Percentiles rank a stretch among this genome's conserved stretches.
Evolutionary conservation across 2,113 vertebrate genomes (phyloP).

Genomic region (Ornithorhynchus anatinus): DNA sequence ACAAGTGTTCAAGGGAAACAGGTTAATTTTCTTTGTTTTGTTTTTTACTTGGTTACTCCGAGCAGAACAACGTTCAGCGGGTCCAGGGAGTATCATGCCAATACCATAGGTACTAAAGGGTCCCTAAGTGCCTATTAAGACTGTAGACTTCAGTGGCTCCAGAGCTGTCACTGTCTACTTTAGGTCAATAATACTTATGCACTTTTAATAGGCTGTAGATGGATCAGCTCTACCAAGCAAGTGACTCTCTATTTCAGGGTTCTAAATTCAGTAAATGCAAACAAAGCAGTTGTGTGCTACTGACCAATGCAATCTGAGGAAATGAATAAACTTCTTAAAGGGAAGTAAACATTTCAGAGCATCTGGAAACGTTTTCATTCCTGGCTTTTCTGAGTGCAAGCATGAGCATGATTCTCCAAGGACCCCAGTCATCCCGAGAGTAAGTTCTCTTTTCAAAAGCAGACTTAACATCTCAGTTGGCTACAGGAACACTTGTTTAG

Average conservation of each 20-base stretch:
- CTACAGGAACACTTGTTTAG: too few relatives aligned
- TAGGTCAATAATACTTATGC: slow-evolving; percentile 36
- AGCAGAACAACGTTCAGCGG: neutral
- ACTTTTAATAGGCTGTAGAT: slow-evolving; percentile 23
- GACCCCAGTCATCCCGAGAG: too few relatives aligned
- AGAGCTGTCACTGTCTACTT: slow-evolving; percentile 20
- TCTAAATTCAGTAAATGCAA: slow-evolving; percentile 26
- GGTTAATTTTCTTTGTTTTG: too few relatives aligned
- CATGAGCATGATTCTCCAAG: too few relatives aligned
- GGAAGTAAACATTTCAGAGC: too few relatives aligned
- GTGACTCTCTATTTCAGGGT: slow-evolving; percentile 26
- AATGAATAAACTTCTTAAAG: slow-evolving; percentile 22
- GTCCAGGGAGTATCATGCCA: neutral
- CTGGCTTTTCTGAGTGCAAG: too few relatives aligned
- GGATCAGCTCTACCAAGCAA: neutral
- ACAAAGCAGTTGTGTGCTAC: slow-evolving; percentile 32
- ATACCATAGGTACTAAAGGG: slow-evolving; percentile 12
- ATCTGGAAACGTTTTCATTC: too few relatives aligned
- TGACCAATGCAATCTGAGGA: slow-evolving; percentile 23
- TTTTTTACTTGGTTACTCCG: too few relatives aligned
- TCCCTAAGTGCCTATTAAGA: slow-evolving; percentile 11
- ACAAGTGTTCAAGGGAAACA: too few relatives aligned
- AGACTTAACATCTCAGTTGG: too few relatives aligned
- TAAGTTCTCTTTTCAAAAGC: too few relatives aligned
- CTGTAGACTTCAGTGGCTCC: slow-evolving; percentile 1